These are phyloP conservation scores for Lepus americanus DNA, from an alignment of 2,113 vertebrate genomes.

Conservation along the genomic window DNA sequence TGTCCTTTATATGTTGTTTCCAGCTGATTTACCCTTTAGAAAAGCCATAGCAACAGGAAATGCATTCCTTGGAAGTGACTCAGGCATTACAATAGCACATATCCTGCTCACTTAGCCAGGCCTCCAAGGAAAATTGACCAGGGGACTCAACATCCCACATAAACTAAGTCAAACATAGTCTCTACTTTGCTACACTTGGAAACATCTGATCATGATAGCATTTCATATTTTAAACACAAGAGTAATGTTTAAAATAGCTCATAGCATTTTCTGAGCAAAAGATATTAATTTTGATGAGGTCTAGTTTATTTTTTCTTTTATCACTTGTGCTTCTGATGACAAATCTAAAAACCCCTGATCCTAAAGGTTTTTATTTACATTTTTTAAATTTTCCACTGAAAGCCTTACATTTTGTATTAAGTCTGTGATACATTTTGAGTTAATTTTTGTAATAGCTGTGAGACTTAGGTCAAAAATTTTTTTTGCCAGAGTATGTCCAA, in stretches of 20 bases:
- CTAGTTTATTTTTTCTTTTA: slow-evolving; percentile 1
- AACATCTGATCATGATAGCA: slow-evolving; percentile 4
- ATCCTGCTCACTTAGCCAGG: slow-evolving; percentile 51
- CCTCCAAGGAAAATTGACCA: slow-evolving; percentile 13
- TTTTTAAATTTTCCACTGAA: neutral
- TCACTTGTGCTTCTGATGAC: slow-evolving; percentile 16
- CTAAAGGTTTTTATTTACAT: neutral
- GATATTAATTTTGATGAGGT: slow-evolving; percentile 34
- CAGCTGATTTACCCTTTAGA: slow-evolving; percentile 71
- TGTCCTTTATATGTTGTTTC: slow-evolving; percentile 72
- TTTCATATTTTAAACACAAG: neutral
- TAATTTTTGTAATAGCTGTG: slow-evolving; percentile 28
- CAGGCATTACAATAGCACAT: slow-evolving; percentile 53
- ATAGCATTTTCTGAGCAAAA: slow-evolving; percentile 32
- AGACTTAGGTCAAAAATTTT: neutral
- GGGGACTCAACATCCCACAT: neutral
- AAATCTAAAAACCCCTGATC: neutral
- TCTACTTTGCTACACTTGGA: neutral
- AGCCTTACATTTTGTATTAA: slow-evolving; percentile 41
- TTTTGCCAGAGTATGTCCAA: slow-evolving; percentile 8
- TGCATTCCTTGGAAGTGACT: slow-evolving; percentile 66
- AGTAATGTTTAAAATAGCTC: slow-evolving; percentile 41
- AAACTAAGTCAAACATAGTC: neutral
- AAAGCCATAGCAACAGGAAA: slow-evolving; percentile 66
- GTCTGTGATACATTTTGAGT: neutral